Conservation (phyloP, 2,113 vertebrate genomes). For the Formicarius rufipectus region DNA sequence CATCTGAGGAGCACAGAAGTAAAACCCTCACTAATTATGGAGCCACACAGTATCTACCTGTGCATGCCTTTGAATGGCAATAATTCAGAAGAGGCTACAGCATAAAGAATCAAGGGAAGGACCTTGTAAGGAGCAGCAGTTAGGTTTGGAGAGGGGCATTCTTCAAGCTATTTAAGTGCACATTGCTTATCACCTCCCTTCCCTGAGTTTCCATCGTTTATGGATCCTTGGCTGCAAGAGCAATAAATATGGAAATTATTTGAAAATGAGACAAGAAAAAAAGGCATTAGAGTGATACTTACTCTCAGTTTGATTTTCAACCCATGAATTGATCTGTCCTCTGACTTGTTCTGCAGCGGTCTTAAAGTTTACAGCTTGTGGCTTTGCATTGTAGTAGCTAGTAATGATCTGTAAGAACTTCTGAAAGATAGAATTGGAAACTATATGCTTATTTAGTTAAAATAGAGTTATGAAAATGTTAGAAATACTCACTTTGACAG, state of each 20-base stretch:
- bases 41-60: background rate
- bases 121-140: background rate
- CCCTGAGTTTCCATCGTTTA: background rate
- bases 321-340: conserved; percentile 71
- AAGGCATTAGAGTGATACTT: background rate
- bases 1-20: background rate
- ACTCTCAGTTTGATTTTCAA: conserved; percentile 72
- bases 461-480: background rate
- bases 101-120: background rate
- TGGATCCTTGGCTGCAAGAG: background rate
- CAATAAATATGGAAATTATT: background rate
- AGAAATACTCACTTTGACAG: background rate
- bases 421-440: conserved; percentile 56
- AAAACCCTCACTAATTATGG: background rate
- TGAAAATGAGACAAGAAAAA: background rate
- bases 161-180: background rate
- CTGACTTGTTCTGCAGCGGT: conserved; percentile 55
- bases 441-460: background rate
- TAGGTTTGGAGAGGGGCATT: background rate
- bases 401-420: conserved; percentile 59
- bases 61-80: background rate
- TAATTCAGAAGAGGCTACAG: background rate
- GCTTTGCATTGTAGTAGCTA: conserved; percentile 66
- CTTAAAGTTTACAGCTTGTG: conserved; percentile 69
- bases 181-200: background rate